phyloP scores from a whole-genome alignment of 2,113 vertebrate species.

The Furnarius figulus region DNA sequence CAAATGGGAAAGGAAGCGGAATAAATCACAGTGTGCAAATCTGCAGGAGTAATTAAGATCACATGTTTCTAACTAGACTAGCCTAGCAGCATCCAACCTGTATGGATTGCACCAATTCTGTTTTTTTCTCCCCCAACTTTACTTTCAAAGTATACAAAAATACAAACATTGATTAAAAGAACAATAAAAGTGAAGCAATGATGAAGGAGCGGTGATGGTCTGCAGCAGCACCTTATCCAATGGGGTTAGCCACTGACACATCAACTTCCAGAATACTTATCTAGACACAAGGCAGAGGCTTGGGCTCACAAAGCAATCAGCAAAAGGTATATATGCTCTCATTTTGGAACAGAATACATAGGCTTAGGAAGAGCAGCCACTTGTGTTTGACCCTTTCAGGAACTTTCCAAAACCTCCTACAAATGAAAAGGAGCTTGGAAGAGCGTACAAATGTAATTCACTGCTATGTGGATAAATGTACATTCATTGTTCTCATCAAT shows the following conservation, averaged over 20 bases:
- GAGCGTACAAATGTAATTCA: not conserved
- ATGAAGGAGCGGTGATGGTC: not conserved
- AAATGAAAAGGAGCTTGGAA: not conserved
- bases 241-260: rapidly evolving
- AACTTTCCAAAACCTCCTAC: not conserved
- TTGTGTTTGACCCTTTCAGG: not conserved
- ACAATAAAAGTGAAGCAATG: not conserved
- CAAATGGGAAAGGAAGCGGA: not conserved
- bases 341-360: not conserved
- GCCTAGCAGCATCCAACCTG: not conserved
- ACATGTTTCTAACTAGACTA: not conserved
- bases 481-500: not conserved
- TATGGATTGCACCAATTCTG: not conserved
- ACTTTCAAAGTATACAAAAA: not conserved
- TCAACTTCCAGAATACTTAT: not conserved
- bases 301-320: not conserved
- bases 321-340: not conserved
- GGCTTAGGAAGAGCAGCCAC: not conserved
- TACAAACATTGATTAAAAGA: not conserved
- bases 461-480: not conserved
- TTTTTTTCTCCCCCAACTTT: not conserved
- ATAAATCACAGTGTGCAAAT: not conserved
- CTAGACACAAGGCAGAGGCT: not conserved
- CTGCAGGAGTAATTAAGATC: not conserved
- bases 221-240: not conserved